Evolutionary conservation across 2,113 vertebrate species (phyloP), one percentile per base, ranked within the genome.

Genomic region (Melospiza melodia): DNA sequence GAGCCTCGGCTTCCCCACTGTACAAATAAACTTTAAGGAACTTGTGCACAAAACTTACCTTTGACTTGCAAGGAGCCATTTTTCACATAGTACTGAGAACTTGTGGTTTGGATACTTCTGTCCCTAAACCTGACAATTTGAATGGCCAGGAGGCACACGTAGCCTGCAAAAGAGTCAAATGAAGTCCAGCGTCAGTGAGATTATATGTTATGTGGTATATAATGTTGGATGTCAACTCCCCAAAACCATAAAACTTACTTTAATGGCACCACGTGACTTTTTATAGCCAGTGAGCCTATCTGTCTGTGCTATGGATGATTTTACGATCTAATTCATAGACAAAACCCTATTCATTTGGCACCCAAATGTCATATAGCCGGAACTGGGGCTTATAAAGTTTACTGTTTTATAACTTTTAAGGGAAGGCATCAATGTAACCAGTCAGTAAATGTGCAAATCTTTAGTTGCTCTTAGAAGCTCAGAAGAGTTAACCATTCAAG

Each of bases 201-300:
- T 99, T 99, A 99, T 99, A 99, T 99, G 99, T 99, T 99, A 99
- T 99, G 99, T 99, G 99, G 98, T 99, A 99, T 99, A 99, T 99
- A 99, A 98, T 99, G 99, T 98, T 98, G 98, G 98, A 98, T 98
- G 98, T 99, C 99, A 99, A 99, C 99, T 99, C 99, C 99, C 99
- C 99, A 99, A 99, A 99, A 99, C 99, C 99, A 99, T 99, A 99
- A 99, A 99, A 99, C 99, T 99, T 99, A 99, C 99, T 99, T 99
- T 99, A 99, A 99, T 99, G 99, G 99, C 97, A 99, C 98, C 99
- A 99, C 99, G 99, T 99, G 99, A 99, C 99, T 98, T 98, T 99
- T 99, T 99, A 99, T 99, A 99, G 99, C 99, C 99, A 99, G 99
- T 99, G 98, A 99, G 99, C 98, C 99, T 99, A 99, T 99, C 99